Conservation (phyloP, 2,888 invertebrate species). For the Drosophila mercatorum region DNA sequence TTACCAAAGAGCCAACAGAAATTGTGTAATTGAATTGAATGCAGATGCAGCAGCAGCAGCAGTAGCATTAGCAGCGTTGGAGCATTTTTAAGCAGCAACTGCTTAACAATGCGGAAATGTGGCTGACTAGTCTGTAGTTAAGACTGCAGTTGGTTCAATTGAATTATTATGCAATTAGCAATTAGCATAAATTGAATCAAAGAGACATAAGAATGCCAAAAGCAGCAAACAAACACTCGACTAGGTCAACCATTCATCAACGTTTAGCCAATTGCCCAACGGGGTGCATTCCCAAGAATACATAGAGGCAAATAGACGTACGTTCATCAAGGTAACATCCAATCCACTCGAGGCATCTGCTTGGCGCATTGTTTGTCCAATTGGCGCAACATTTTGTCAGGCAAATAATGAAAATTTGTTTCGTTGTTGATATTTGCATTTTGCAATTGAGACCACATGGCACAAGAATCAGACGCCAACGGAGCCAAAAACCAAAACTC, state of each 20-base stretch:
- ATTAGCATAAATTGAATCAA: slow-evolving; percentile 78
- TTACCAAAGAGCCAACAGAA: slow-evolving; percentile 51
- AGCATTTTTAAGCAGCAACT: slow-evolving; percentile 29
- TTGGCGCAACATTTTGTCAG: slow-evolving; percentile 73
- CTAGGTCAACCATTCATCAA: slow-evolving; percentile 67
- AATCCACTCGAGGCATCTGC: slow-evolving; percentile 25
- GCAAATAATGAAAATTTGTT: slow-evolving; percentile 72
- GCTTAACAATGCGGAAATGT: slow-evolving; percentile 71
- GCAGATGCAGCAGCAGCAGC: slow-evolving; percentile 42
- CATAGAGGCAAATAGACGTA: background rate
- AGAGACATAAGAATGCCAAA: slow-evolving; percentile 57
- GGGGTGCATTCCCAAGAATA: slow-evolving; percentile 21
- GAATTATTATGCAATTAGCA: slow-evolving; percentile 81
- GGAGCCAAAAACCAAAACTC: slow-evolving; percentile 25
- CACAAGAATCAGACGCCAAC: slow-evolving; percentile 32
- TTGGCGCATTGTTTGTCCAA: slow-evolving; percentile 60
- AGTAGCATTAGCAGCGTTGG: background rate
- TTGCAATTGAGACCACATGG: slow-evolving; percentile 61
- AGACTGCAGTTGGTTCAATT: slow-evolving; percentile 61
- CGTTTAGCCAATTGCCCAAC: slow-evolving; percentile 38
- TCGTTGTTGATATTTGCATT: slow-evolving; percentile 75
- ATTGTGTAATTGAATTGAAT: slow-evolving; percentile 70
- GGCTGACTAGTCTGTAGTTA: slow-evolving; percentile 48
- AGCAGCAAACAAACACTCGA: slow-evolving; percentile 64
- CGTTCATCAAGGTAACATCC: slow-evolving; percentile 54